Evolutionary conservation across 2,797 vertebrate species (phyloP).

Genomic region (Phalanger gymnotis): DNA sequence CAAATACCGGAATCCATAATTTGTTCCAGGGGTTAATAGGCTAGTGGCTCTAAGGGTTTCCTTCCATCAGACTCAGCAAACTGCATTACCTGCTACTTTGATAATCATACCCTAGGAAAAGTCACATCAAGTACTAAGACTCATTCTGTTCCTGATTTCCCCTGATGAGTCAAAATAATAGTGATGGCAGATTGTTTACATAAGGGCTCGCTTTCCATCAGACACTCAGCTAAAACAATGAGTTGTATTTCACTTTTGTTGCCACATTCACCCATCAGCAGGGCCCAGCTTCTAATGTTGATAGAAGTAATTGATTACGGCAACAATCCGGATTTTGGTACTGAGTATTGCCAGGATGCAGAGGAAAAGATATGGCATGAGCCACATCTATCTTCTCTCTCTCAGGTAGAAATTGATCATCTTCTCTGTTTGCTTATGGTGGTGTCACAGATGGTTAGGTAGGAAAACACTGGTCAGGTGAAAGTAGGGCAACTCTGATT

Average conservation of each 20-base stretch:
- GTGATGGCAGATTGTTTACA: neutral
- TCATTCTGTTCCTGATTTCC: slow-evolving; percentile 55
- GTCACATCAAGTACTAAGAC: slow-evolving; percentile 46
- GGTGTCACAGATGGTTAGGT: neutral
- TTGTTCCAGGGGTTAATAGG: slow-evolving; percentile 56
- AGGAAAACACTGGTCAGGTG: neutral
- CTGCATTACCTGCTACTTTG: slow-evolving; percentile 58
- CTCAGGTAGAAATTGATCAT: neutral
- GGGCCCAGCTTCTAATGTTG: neutral
- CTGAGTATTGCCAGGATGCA: neutral
- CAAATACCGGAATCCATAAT: slow-evolving; percentile 33
- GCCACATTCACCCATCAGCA: neutral
- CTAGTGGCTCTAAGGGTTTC: slow-evolving; percentile 60
- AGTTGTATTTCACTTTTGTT: neutral
- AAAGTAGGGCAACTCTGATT: neutral
- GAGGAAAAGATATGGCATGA: neutral
- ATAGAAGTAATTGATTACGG: neutral
- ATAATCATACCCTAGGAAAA: slow-evolving; percentile 63
- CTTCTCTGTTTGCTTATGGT: neutral
- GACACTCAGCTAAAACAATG: neutral
- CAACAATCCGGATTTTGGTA: neutral
- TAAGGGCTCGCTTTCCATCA: neutral
- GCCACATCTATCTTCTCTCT: neutral
- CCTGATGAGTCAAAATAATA: neutral
- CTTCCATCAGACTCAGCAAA: slow-evolving; percentile 44